Evolutionary conservation across 2,797 vertebrate species (phyloP), one percentile per base, ranked within the genome.

Genomic region (Notolepis coatsorum): DNA sequence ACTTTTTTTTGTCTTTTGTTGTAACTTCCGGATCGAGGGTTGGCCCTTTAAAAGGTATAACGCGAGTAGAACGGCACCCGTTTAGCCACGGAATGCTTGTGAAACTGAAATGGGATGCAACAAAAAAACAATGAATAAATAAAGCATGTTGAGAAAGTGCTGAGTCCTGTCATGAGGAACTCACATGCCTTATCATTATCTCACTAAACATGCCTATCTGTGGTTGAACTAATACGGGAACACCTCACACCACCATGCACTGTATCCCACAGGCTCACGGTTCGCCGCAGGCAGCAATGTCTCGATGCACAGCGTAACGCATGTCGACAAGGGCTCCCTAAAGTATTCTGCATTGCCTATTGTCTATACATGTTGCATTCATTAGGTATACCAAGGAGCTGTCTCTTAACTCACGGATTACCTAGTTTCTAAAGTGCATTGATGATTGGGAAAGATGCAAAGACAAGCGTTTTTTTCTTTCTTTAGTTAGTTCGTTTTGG

Each of bases 381-480:
- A 37, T 37, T 37, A 12, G 23, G 45, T 47, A n/a, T 15, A 8
- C 1, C 45, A 24, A 27, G 23, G 23, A 54, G 41, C 18, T 53
- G 15, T 20, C 5, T 20, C 15, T 46, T 21, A n/a, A 37, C 38
- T 38, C 15, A 41, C 25, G 8, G 15, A 54, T 39, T 8, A 8
- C 15, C 13, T 54, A 15, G 17, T 30, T 18, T 41, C 15, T 30
- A 41, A 55, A 55, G 51, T 41, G 37, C 38, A 27, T 41, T 8
- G 41, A 27, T 42, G 38, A n/a, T 28, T 25, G 51, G 24, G 30
- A 50, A 50, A 15, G 5, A 10, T 9, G 21, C n/a, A 24, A 5
- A 15, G 50, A n/a, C 38, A 39, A 38, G 37, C 13, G 35, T 39
- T 25, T 38, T 53, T 12, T 54, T 53, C 20, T 56, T 61, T 59